phyloP scores from a whole-genome alignment of 2,113 vertebrate species.

The Varanus salvator region DNA sequence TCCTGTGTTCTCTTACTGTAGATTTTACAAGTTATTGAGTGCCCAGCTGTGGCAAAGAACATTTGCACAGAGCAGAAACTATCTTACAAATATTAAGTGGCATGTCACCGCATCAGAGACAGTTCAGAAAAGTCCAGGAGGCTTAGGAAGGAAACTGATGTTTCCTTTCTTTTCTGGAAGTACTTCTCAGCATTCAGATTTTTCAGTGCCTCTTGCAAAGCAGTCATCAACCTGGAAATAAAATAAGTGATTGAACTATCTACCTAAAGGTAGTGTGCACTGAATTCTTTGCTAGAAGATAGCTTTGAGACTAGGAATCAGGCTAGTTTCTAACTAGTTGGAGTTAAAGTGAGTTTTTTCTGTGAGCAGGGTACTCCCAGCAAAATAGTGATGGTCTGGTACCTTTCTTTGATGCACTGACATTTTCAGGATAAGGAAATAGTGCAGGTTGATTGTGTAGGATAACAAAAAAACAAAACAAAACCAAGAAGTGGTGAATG shows the following conservation, averaged over 20 bases:
- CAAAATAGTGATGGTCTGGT: neutral
- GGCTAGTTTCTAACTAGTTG: neutral
- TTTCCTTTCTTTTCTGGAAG: neutral
- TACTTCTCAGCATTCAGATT: neutral
- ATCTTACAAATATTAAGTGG: neutral
- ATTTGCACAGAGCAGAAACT: neutral
- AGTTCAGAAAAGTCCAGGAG: neutral
- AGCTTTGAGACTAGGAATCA: neutral
- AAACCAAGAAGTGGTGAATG: neutral
- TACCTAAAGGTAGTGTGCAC: neutral
- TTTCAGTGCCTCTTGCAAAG: neutral
- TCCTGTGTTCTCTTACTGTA: neutral
- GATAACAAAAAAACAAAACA: constrained; percentile 9
- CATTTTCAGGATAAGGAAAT: neutral
- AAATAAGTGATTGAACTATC: neutral
- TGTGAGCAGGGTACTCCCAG: neutral
- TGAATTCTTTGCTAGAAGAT: neutral
- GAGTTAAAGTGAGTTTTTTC: neutral
- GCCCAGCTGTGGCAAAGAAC: neutral
- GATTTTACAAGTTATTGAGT: neutral
- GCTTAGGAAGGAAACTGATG: neutral
- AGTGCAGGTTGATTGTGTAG: neutral
- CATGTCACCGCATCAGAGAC: neutral
- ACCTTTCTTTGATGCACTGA: neutral
- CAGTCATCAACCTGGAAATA: neutral